phyloP scores from a whole-genome alignment of 2,113 vertebrate genomes.

The Cyphomyrus discorhynchus region DNA sequence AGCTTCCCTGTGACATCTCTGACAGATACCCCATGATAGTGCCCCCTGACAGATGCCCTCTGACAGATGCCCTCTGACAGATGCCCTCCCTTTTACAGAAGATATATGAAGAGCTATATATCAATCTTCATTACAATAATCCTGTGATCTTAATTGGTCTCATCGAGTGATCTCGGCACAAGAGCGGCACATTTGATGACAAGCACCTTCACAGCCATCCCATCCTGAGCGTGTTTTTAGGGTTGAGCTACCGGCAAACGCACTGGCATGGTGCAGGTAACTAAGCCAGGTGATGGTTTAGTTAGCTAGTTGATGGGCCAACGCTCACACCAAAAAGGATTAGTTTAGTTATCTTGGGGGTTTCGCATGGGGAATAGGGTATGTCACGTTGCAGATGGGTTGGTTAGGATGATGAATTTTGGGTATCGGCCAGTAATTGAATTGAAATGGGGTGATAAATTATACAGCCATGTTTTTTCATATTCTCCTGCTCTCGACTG shows the following conservation, averaged over 20 bases:
- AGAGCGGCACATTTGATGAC: background rate
- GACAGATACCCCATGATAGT: too few relatives aligned
- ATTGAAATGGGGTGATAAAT: constrained; percentile 18
- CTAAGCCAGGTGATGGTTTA: background rate
- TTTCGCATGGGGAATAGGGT: background rate
- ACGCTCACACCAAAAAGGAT: background rate
- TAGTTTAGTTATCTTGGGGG: background rate
- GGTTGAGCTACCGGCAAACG: background rate
- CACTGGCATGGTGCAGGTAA: background rate
- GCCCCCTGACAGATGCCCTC: too few relatives aligned
- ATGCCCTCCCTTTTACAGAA: background rate
- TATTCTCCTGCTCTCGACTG: background rate
- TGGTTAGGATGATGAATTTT: background rate
- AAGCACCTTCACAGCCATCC: background rate
- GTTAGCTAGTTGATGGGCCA: background rate
- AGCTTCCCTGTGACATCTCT: background rate
- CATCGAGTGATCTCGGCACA: background rate
- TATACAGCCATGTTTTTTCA: background rate
- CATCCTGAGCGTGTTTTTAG: background rate
- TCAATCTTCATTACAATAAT: background rate
- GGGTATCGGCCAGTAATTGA: background rate
- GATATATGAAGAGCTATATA: background rate
- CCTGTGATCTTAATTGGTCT: background rate
- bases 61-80: too few relatives aligned
- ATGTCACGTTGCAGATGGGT: background rate